Evolutionary conservation across 2,888 invertebrate genomes (phyloP), one percentile per base, ranked within the genome.

Genomic region (Drosophila subquinaria): DNA sequence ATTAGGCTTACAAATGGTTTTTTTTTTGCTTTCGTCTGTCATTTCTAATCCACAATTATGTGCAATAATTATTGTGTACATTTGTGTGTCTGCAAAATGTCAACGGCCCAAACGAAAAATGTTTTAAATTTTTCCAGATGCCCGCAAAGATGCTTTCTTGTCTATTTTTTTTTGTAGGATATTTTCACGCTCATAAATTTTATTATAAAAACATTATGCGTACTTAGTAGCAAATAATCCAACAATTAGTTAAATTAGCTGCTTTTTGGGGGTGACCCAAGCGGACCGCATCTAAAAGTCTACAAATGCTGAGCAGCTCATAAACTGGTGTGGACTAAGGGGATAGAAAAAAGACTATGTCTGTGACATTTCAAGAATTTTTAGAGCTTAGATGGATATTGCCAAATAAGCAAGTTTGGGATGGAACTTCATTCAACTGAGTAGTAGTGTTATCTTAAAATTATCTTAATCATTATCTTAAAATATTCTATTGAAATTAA

Each of bases 171-270:
- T 5, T 51, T 63, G 76, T 59, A 6, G 42, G 20, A 45, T 48
- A 67, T 79, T 72, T 68, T 63, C 30, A 74, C 50, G 88, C 65
- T 67, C 82, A 85, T 84, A 84, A 84, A 84, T 89, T 84, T 70
- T 51, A 55, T 69, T 63, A 52, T 60, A 67, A 69, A 36, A 51
- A 65, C 69, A 72, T 66, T 65, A 57, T 40, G 81, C 64, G 66
- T 64, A 64, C 50, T 59, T 51, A 23, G 50, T 64, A 59, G 53
- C 45, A 69, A 64, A 84, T 88, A 89, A 89, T 82, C 86, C 74
- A 59, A 82, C 71, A 84, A 84, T 84, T 84, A 89, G 71, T 53
- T 40, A 79, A 84, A 84, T 88, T 88, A 89, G 65, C 67, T 59
- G 66, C 53, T 57, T 52, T 52, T 50, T 63, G n/a, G 48, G 64